These are phyloP conservation scores for Harlomillsia oculata DNA, from an alignment of 1,140 invertebrate genomes.

Conservation along the genomic window DNA sequence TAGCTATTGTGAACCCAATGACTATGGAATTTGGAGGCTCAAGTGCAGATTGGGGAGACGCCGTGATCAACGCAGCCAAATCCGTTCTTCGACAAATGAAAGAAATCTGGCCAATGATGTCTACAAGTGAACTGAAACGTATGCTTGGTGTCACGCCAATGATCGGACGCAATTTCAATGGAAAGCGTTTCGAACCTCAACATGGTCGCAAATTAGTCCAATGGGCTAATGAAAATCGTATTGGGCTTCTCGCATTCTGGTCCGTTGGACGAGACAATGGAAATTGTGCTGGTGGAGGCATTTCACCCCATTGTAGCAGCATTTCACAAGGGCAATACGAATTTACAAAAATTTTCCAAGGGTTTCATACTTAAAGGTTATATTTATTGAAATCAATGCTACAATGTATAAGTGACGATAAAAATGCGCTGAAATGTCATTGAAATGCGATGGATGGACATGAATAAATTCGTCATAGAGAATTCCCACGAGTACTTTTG, in stretches of 20 bases:
- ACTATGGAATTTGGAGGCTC: slow-evolving; percentile 33
- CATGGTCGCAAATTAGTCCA: slow-evolving; percentile 32
- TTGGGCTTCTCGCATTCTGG: slow-evolving; percentile 36
- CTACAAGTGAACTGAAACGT: slow-evolving; percentile 20
- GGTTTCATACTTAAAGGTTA: slow-evolving; percentile 6
- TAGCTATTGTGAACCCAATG: slow-evolving; percentile 36
- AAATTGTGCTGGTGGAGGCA: slow-evolving; percentile 9
- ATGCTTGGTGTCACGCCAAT: slow-evolving; percentile 36
- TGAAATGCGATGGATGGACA: background rate
- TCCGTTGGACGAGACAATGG: slow-evolving; percentile 36
- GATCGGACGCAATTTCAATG: slow-evolving; percentile 36
- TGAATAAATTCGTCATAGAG: background rate
- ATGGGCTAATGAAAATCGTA: slow-evolving; percentile 33
- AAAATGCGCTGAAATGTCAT: too few species aligned
- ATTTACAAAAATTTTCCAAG: slow-evolving; percentile 31
- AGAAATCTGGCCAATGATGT: slow-evolving; percentile 35
- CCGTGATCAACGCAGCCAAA: slow-evolving; percentile 31
- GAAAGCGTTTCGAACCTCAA: slow-evolving; percentile 29
- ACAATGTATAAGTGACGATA: too few species aligned
- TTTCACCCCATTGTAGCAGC: slow-evolving; percentile 27
- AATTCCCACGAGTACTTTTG: too few species aligned
- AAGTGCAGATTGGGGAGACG: slow-evolving; percentile 25
- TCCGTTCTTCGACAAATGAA: slow-evolving; percentile 33
- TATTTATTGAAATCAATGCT: too few species aligned
- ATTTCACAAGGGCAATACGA: slow-evolving; percentile 22